Evolutionary conservation across 2,797 vertebrate genomes (phyloP).

Genomic region (Echeneis naucrates): DNA sequence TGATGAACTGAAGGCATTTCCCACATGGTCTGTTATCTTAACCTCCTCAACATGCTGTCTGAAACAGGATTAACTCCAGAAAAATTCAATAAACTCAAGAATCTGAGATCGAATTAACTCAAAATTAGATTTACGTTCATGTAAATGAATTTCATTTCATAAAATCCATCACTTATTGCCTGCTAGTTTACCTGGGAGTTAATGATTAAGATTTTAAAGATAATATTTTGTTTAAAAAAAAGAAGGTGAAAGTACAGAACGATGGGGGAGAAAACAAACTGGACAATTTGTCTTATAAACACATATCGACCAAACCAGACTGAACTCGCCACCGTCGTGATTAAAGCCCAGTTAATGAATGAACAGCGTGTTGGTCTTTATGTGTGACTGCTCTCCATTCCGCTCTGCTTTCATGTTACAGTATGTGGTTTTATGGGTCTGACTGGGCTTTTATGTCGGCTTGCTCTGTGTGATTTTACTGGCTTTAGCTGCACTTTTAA

Average conservation of each 20-base stretch:
- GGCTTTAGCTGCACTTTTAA: slow-evolving; percentile 56
- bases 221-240: neutral
- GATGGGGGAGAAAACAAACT: neutral
- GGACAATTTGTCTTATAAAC: neutral
- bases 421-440: slow-evolving; percentile 63
- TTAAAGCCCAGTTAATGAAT: slow-evolving; percentile 54
- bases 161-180: neutral
- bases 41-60: neutral
- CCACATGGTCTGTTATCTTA: neutral
- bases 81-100: neutral
- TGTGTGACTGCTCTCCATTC: slow-evolving; percentile 44
- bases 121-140: neutral
- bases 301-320: slow-evolving; percentile 26
- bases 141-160: neutral
- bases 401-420: slow-evolving; percentile 70
- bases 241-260: slow-evolving; percentile 2
- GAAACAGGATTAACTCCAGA: neutral
- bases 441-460: slow-evolving; percentile 67
- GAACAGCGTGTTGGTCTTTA: slow-evolving; percentile 37
- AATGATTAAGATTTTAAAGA: neutral
- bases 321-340: slow-evolving; percentile 27
- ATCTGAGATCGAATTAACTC: neutral
- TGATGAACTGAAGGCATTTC: neutral
- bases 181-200: slow-evolving; percentile 2
- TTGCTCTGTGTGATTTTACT: slow-evolving; percentile 63